A percentile compares a stretch with the other conserved stretches of the same genome.
These are phyloP conservation scores for Epinephelus coioides DNA, from an alignment of 2,797 vertebrate species.

Conservation along the genomic window DNA sequence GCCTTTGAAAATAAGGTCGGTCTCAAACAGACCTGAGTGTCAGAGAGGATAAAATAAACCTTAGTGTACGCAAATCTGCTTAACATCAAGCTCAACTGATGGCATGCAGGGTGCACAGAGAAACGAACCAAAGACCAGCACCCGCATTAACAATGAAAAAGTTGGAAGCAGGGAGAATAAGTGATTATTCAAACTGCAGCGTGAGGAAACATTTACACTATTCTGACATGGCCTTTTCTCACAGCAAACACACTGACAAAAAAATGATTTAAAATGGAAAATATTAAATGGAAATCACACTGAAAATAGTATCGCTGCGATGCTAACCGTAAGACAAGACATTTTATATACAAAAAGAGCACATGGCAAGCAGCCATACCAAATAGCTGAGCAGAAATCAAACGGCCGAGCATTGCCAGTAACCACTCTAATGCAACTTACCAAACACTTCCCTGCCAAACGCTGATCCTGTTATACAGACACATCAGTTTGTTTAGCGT, in stretches of 20 bases:
- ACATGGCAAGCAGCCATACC: conserved; percentile 29
- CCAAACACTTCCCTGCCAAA: conserved; percentile 86
- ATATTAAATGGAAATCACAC: conserved; percentile 4
- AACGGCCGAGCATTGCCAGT: conserved; percentile 51
- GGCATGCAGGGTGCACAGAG: conserved; percentile 44
- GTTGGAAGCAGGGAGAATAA: conserved; percentile 53
- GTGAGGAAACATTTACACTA: conserved; percentile 52
- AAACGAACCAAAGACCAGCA: conserved; percentile 38
- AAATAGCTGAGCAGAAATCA: conserved; percentile 14
- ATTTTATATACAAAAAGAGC: conserved; percentile 4
- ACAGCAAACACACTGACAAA: conserved; percentile 4
- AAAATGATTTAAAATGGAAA: conserved; percentile 37
- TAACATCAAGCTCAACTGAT: conserved; percentile 59
- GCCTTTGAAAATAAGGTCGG: conserved; percentile 40
- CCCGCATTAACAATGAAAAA: conserved; percentile 58
- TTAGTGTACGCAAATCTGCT: conserved; percentile 51
- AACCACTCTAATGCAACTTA: conserved; percentile 73
- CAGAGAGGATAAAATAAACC: conserved; percentile 32
- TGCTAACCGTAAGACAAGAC: conserved; percentile 3
- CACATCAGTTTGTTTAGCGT: conserved; percentile 57
- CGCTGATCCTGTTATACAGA: conserved; percentile 82
- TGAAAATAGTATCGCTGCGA: conserved; percentile 1
- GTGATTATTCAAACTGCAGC: conserved; percentile 40
- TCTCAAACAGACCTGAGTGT: conserved; percentile 31
- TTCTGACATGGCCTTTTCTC: conserved; percentile 39